Evolutionary conservation across 2,797 vertebrate genomes (phyloP).

Genomic region (Pagetopsis macropterus): DNA sequence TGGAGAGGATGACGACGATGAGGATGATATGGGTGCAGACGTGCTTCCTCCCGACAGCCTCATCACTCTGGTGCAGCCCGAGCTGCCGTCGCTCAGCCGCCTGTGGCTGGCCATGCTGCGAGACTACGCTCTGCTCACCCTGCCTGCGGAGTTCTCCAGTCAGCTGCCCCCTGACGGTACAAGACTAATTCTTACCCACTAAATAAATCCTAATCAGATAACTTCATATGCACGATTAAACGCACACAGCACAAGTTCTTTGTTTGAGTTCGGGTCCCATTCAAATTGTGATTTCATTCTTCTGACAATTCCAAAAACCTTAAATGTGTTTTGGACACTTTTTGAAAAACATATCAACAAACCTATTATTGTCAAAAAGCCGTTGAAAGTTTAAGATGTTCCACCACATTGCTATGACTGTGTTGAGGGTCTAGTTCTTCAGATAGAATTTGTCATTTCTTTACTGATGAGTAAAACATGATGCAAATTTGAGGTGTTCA

Average conservation of each 20-base stretch:
- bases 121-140: conserved; percentile 95
- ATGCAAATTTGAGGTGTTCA: too few relatives aligned
- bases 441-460: not conserved
- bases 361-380: too few relatives aligned
- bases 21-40: conserved; percentile 83
- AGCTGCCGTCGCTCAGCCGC: conserved; percentile 92
- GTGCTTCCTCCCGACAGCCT: conserved; percentile 96
- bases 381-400: not conserved
- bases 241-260: not conserved
- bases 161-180: conserved; percentile 97
- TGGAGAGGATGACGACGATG: conserved; percentile 90
- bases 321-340: not conserved
- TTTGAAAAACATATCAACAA: conserved; percentile 3
- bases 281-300: not conserved
- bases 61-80: conserved; percentile 95
- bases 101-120: conserved; percentile 95
- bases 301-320: not conserved
- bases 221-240: not conserved
- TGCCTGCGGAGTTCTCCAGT: conserved; percentile 97
- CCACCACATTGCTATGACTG: not conserved
- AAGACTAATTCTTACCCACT: not conserved
- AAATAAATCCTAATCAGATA: not conserved
- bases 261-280: conserved; percentile 2
- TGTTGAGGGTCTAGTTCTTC: not conserved
- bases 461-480: too few relatives aligned